Evolutionary conservation across 2,113 vertebrate genomes (phyloP), one percentile per base, ranked within the genome.

Genomic region (Gobio gobio): DNA sequence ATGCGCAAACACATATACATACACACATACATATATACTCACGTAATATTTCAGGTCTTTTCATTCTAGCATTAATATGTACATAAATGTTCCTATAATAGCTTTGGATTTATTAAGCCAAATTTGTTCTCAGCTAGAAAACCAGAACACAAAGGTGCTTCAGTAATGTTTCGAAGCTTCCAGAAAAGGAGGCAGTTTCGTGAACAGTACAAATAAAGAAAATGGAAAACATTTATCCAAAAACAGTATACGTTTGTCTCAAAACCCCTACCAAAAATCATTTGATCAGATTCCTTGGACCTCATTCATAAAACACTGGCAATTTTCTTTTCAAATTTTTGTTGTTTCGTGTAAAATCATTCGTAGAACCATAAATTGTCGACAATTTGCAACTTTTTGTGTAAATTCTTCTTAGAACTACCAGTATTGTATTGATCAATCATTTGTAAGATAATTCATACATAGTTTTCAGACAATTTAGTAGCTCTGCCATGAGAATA

Each of bases 71-170:
- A 94, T 95, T 96, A 95, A 95, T 96, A 97, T 96, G 95, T 96
- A 97, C 96, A 97, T 94, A 96, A 96, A 96, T 95, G 96, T 94
- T 96, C 94, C 95, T 96, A 96, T 96, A 96, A 95, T 94, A 76
- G 51, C 73, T 87, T 83, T 66, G 81, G 83, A 82, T 78, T 88
- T 87, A 85, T 80, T 33, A 89, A 90, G 87, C 88, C 89, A 88
- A 88, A 87, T 86, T 87, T 10, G 13, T 87, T 94, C 93, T 94
- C 92, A 95, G 95, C 94, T 84, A 89, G 95, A 95, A 58, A 87
- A 84, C 33, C 54, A 86, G 49, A 84, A 87, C 76, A 83, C 78
- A 87, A 97, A 97, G 95, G 96, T 97, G 96, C 96, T 96, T 97
- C 93, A 94, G 93, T 95, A 96, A 94, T 94, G 96, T 93, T 83